Percentiles rank a stretch among this genome's conserved stretches.
These are phyloP conservation scores for Hippolais icterina DNA, from an alignment of 2,113 vertebrate species.

Conservation along the genomic window DNA sequence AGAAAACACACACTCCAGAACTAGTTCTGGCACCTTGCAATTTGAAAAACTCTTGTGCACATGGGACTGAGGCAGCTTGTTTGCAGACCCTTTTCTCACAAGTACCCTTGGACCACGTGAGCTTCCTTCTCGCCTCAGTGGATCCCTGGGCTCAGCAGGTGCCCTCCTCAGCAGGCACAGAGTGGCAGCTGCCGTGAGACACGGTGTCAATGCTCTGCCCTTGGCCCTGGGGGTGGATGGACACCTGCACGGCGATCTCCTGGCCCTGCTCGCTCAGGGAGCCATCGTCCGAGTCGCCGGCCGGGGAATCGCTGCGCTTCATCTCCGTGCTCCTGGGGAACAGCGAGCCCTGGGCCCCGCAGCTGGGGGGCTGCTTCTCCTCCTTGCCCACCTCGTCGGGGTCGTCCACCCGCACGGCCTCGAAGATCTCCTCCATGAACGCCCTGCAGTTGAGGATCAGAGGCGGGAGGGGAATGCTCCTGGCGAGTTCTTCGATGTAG, in stretches of 20 bases:
- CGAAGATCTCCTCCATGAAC: slow-evolving; percentile 78
- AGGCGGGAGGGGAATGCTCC: slow-evolving; percentile 91
- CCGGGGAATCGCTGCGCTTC: slow-evolving; percentile 74
- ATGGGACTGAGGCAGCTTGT: background rate
- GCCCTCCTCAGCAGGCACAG: slow-evolving; percentile 60
- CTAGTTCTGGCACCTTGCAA: slow-evolving; percentile 46
- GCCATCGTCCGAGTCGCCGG: slow-evolving; percentile 76
- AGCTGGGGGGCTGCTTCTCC: slow-evolving; percentile 50
- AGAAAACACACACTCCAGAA: background rate
- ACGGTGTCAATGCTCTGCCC: slow-evolving; percentile 61
- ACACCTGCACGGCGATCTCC: slow-evolving; percentile 82
- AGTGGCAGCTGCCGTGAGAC: slow-evolving; percentile 73
- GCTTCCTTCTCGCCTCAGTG: background rate
- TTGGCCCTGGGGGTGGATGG: slow-evolving; percentile 75
- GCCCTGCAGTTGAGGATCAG: slow-evolving; percentile 88
- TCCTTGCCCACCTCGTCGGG: slow-evolving; percentile 63
- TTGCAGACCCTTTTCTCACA: background rate
- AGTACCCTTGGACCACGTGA: background rate
- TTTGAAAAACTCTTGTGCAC: slow-evolving; percentile 21
- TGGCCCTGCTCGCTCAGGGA: slow-evolving; percentile 74
- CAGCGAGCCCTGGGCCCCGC: slow-evolving; percentile 43
- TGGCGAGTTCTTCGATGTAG: slow-evolving; percentile 92
- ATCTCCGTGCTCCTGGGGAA: slow-evolving; percentile 67
- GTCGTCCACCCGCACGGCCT: slow-evolving; percentile 78
- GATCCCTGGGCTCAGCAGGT: slow-evolving; percentile 10